Evolutionary conservation across 2,797 vertebrate species (phyloP).

Genomic region (Parambassis ranga): DNA sequence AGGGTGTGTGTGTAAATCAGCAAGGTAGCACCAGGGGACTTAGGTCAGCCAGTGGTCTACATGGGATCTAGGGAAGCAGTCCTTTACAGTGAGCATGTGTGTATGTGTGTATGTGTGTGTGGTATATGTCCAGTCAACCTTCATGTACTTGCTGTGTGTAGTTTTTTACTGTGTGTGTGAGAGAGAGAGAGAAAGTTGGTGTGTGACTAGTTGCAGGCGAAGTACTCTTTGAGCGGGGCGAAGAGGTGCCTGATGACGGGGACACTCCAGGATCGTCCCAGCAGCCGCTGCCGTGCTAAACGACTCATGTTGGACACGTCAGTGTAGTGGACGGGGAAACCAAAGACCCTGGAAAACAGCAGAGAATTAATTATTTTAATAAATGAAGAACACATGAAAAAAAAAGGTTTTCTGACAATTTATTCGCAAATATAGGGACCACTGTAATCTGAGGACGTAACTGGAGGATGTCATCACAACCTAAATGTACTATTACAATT

Average conservation of each 20-base stretch:
- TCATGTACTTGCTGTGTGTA: constrained; percentile 59
- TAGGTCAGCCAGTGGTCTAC: constrained; percentile 64
- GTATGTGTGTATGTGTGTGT: background rate
- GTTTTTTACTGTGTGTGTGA: constrained; percentile 28
- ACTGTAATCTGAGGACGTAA: too few species aligned
- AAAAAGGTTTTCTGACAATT: too few species aligned
- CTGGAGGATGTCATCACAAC: too few species aligned
- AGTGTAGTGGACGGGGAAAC: constrained; percentile 94
- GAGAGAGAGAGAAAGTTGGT: constrained; percentile 47
- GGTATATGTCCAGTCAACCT: constrained; percentile 57
- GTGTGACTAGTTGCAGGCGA: constrained; percentile 90
- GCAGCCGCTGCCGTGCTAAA: constrained; percentile 90
- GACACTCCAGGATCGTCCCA: constrained; percentile 93
- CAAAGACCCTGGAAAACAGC: constrained; percentile 87
- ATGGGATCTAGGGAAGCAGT: constrained; percentile 61
- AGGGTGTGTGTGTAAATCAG: constrained; percentile 39
- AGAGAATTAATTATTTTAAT: background rate
- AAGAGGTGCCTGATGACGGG: constrained; percentile 97
- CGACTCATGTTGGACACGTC: constrained; percentile 92
- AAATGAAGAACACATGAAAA: too few species aligned
- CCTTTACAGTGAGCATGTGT: constrained; percentile 52
- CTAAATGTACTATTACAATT: too few species aligned
- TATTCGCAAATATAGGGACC: too few species aligned
- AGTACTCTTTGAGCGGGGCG: constrained; percentile 96
- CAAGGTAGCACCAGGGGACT: constrained; percentile 72